Evolutionary conservation across 2,888 invertebrate genomes (phyloP), one percentile per base, ranked within the genome.

Genomic region (Mayetiola destructor): DNA sequence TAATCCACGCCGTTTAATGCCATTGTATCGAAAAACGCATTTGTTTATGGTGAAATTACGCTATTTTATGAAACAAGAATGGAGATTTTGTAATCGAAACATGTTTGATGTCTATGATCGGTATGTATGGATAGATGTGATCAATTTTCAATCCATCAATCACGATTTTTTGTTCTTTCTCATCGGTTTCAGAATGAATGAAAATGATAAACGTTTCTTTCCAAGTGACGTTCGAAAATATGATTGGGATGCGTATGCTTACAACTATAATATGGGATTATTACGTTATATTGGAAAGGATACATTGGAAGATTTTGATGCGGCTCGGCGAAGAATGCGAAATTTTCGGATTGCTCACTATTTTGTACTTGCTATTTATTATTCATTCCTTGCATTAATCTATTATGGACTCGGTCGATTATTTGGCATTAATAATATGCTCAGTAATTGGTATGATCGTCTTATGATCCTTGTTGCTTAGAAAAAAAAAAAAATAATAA

Each of bases 191-290:
- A 60, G 59, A 42, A 66, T 65, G 65, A 23, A 61, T 1, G 48
- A 57, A 1, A 59, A 60, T 6, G 65, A 66, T 56, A 60, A 59
- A 3, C 57, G 61, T 14, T 61, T 61, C 40, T 66, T 64, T 37
- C 64, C 62, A 4, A 61, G 64, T 32, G 64, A 64, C 55, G 32
- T 60, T 14, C 54, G 57, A 42, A 54, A 57, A 18, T 59, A 53
- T 27, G 30, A 57, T 21, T 57, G 57, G 59, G 40, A 48, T 18
- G 56, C 58, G 3, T 64, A 57, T 37, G 21, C 56, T 8, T 60
- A 61, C 21, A 57, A 57, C 10, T 64, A 64, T 39, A 21, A 60
- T 30, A 48, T 57, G 21, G 64, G 64, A 1, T 32, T 63, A 5
- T 40, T 40, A 2, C 37, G 37, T n/a, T 62, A 62, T 54, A 59